phyloP scores from a whole-genome alignment of 2,888 invertebrate species.

The Argynnis bischoffii region DNA sequence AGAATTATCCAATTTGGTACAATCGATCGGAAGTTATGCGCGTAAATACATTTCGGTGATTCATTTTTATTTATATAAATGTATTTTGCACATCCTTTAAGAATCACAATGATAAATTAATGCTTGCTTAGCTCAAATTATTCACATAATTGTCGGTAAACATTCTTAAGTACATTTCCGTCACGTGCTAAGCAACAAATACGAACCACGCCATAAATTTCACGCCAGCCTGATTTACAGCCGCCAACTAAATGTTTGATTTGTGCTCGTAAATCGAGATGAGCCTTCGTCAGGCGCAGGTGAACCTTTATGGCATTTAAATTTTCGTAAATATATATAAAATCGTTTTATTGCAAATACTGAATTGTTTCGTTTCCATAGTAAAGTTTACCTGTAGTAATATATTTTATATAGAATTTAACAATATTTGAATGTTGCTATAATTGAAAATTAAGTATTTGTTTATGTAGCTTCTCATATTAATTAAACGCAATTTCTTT shows the following conservation, averaged over 20 bases:
- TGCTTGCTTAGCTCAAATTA: neutral
- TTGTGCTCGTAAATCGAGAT: conserved; percentile 80
- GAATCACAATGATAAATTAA: neutral
- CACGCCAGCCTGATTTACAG: conserved; percentile 75
- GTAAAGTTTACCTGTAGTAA: too few species aligned
- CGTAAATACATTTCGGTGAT: too few species aligned
- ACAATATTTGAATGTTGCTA: too few species aligned
- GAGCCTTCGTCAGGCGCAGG: conserved; percentile 69
- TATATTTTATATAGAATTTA: too few species aligned
- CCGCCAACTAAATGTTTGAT: conserved; percentile 77
- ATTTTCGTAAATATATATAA: conserved; percentile 36
- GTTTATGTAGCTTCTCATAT: too few species aligned
- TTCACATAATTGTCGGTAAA: conserved; percentile 34
- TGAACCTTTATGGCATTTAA: conserved; percentile 49
- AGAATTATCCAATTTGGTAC: too few species aligned
- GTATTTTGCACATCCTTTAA: too few species aligned
- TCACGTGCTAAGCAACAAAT: conserved; percentile 59
- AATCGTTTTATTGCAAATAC: conserved; percentile 7
- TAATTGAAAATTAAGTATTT: too few species aligned
- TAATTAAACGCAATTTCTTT: too few species aligned
- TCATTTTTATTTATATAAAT: too few species aligned
- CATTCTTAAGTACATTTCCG: conserved; percentile 45
- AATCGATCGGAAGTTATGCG: too few species aligned
- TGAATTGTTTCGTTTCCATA: neutral
- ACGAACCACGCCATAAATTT: conserved; percentile 67